Base-by-base conservation (phyloP, 2,113 vertebrate genomes). In the Clarias magur region DNA sequence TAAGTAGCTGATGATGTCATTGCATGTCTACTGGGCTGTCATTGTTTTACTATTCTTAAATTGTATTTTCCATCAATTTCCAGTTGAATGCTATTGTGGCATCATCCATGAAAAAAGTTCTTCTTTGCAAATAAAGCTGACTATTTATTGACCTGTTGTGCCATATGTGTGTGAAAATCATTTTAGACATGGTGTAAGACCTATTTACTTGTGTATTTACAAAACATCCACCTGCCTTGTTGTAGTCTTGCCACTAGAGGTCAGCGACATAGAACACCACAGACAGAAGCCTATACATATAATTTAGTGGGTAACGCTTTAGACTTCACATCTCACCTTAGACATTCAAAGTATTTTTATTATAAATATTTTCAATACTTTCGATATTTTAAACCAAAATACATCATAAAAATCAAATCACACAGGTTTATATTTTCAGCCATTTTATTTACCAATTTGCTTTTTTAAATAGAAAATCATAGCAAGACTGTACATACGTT, bases 401-500 rank as follows among this genome's bases (percentile, higher is more conserved):
- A 19, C 15, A 30, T 62, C 13, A 63, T 25, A 4, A 76, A 17
- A 1, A 27, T 3, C 5, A 34, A 23, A 3, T 82, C 2, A 15
- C 11, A 34, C 17, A 8, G 25, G 17, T 30, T 84, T 2, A 34
- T 8, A n/a, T 30, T 86, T 65, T 16, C 25, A 75, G 34, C n/a
- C 6, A 63, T 56, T 87, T 76, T 83, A 87, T 76, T 75, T 62
- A 63, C n/a, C 80, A 82, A 73, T 30, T 6, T 67, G 48, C n/a
- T n/a, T 48, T 53, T n/a, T 62, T 27, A 80, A 68, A 86, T 59
- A 80, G 21, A 67, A 5, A 34, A 65, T 5, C n/a, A 19, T 30
- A 70, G 79, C 34, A 65, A 67, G 0, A 0, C 92, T 94, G 96
- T 9, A 79, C 75, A 85, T 15, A 27, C 1, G 7, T 78, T 21